Percentiles rank a stretch among this genome's conserved stretches.
Evolutionary conservation across 2,797 vertebrate genomes (phyloP).

Genomic region (Macropodus opercularis): DNA sequence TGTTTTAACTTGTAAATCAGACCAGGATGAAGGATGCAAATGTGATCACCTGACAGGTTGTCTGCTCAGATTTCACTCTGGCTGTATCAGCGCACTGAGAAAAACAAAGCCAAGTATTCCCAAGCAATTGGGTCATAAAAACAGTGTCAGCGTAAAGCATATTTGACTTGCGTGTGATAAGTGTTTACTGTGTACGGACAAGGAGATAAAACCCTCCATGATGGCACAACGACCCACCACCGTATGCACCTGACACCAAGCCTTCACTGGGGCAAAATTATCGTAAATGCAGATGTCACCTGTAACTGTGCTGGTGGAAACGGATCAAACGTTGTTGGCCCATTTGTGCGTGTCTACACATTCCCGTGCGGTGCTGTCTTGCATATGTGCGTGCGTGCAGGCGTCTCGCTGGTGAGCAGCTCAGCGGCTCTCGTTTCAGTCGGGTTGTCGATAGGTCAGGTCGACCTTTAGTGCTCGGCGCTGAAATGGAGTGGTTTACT

Average conservation of each 20-base stretch:
- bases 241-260: no score
- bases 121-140: conserved; percentile 10
- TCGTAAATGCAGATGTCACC: no score
- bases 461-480: conserved; percentile 59
- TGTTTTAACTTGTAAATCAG: conserved; percentile 74
- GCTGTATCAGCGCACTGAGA: neutral
- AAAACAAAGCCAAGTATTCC: neutral
- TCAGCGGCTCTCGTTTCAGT: conserved; percentile 70
- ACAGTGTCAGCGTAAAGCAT: neutral
- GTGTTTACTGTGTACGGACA: neutral
- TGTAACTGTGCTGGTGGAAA: no score
- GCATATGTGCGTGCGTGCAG: conserved; percentile 45
- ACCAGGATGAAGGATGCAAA: conserved; percentile 67
- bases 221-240: no score
- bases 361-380: conserved; percentile 42
- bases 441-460: conserved; percentile 62
- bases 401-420: conserved; percentile 50
- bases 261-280: no score
- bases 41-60: conserved; percentile 11
- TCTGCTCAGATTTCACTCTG: conserved; percentile 40
- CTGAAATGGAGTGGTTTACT: conserved; percentile 68
- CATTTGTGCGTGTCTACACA: neutral
- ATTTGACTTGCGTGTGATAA: conserved; percentile 1
- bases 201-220: no score
- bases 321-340: no score